Evolutionary conservation across 1,140 invertebrate genomes (phyloP).

Genomic region (Hypsibius dujardini): DNA sequence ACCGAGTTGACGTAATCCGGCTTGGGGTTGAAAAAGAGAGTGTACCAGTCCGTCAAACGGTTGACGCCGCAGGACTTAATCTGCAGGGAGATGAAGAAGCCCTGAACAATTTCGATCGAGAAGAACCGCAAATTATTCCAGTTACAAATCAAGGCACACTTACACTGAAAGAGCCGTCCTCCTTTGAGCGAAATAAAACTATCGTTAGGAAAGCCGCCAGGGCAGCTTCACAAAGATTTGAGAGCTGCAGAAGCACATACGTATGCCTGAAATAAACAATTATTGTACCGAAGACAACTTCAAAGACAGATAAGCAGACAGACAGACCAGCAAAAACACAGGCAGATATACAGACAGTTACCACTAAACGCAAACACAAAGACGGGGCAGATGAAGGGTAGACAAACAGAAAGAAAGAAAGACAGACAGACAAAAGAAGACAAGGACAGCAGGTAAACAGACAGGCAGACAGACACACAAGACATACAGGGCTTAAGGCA

Average conservation of each 20-base stretch:
- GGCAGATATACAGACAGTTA: neutral
- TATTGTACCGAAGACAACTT: slow-evolving; percentile 5
- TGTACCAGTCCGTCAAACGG: slow-evolving; percentile 82
- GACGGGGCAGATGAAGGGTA: neutral
- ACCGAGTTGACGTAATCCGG: slow-evolving; percentile 71
- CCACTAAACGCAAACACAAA: neutral
- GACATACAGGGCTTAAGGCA: no score
- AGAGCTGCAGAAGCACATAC: neutral
- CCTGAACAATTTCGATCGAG: neutral
- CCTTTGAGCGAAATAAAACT: neutral
- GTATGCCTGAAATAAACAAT: neutral
- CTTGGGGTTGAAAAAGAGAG: slow-evolving; percentile 74
- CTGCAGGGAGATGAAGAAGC: slow-evolving; percentile 22
- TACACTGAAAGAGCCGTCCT: neutral
- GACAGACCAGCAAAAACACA: neutral
- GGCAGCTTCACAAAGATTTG: neutral
- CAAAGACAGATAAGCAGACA: neutral
- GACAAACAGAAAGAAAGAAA: neutral
- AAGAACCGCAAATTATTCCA: neutral
- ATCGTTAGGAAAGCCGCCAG: neutral
- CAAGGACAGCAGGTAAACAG: neutral
- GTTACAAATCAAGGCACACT: neutral
- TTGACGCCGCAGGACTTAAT: slow-evolving; percentile 57
- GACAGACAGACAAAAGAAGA: neutral
- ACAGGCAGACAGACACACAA: neutral